Evolutionary conservation across 2,797 vertebrate species (phyloP).

Genomic region (Mormyrus proboscirostris): DNA sequence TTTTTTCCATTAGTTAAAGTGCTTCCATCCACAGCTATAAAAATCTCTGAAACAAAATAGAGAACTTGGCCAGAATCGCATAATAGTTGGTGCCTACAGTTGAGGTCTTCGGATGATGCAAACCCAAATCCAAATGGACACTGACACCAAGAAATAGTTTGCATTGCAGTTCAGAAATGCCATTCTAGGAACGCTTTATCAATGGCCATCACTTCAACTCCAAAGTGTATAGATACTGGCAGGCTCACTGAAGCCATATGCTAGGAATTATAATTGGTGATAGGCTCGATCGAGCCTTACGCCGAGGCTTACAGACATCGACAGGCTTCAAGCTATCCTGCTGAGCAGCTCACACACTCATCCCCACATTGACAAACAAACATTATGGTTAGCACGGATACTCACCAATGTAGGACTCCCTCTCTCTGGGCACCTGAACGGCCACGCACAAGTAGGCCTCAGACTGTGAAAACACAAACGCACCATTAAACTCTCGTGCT

Average conservation of each 20-base stretch:
- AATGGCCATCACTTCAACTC: not conserved
- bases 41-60: not conserved
- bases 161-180: not conserved
- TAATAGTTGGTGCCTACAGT: not conserved
- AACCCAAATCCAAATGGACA: not conserved
- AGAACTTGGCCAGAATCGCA: not conserved
- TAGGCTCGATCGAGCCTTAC: not conserved
- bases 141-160: not conserved
- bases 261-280: not conserved
- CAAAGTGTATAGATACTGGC: not conserved
- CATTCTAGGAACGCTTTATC: not conserved
- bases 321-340: not conserved
- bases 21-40: not conserved
- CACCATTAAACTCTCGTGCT: not conserved
- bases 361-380: not conserved
- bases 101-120: not conserved
- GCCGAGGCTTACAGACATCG: not conserved
- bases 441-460: conserved; percentile 89
- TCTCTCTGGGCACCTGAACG: conserved; percentile 67
- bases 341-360: not conserved
- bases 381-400: conserved; percentile 27
- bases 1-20: not conserved
- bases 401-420: conserved; percentile 85
- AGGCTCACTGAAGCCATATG: not conserved
- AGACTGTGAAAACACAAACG: conserved; percentile 61